phyloP scores from a whole-genome alignment of 92 coral and sea anemone genomes.

The Plumapathes pennacea region DNA sequence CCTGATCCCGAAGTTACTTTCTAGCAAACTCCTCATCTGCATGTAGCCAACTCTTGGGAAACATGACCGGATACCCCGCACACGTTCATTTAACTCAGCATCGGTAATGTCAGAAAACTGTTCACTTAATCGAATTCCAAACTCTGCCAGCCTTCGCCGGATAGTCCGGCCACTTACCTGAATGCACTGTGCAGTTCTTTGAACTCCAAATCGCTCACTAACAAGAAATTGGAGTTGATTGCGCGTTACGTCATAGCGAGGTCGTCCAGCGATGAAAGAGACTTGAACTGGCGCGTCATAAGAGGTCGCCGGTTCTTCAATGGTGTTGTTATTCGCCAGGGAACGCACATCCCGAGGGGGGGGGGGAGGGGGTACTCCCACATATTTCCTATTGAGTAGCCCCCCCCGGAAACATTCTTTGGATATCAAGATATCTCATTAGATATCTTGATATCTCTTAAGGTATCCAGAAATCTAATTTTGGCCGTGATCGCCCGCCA shows the following conservation, averaged over 20 bases:
- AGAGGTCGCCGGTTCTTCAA: background rate
- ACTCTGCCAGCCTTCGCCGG: constrained; percentile 1
- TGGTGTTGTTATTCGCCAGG: too few species aligned
- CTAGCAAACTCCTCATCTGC: constrained; percentile 4
- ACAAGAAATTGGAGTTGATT: constrained; percentile 1
- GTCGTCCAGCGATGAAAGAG: background rate
- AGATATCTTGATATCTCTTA: too few species aligned
- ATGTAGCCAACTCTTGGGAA: constrained; percentile 10
- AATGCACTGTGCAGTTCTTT: constrained; percentile 4
- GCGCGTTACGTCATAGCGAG: background rate
- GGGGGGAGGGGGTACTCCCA: too few species aligned
- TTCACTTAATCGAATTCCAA: background rate
- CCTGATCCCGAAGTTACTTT: background rate
- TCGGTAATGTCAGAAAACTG: background rate
- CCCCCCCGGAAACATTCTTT: too few species aligned
- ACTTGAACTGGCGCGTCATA: background rate
- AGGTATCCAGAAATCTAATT: too few species aligned
- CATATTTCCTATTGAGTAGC: too few species aligned
- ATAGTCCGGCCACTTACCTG: background rate
- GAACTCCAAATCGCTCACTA: background rate
- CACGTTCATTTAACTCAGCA: background rate
- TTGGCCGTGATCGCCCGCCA: too few species aligned
- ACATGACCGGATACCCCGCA: background rate
- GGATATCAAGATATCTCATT: too few species aligned
- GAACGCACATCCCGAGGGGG: too few species aligned